Evolutionary conservation across 2,113 vertebrate species (phyloP), one percentile per base, ranked within the genome.

Genomic region (Bucco capensis): DNA sequence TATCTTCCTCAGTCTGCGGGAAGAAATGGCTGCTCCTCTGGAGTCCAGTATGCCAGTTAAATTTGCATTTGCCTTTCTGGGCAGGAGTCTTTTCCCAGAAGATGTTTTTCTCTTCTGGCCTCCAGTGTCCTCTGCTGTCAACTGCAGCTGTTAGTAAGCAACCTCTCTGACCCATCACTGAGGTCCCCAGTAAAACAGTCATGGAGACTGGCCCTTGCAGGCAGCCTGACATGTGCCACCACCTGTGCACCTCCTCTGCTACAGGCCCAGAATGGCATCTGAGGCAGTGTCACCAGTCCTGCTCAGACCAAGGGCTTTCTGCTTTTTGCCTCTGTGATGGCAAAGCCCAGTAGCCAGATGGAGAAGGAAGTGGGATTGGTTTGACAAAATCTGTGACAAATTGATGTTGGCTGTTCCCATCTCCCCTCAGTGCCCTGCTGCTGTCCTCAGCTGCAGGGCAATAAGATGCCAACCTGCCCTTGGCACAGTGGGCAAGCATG

Each of bases 1-100:
- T 0, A 0, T 46, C 37, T 49, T 57, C 65, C 71, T 49, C 5
- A 9, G 23, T 16, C 30, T 8, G 2, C 2, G 0, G 4, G 42
- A 82, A 64, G 49, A 24, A 70, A 58, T 47, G 66, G 22, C 12
- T 7, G 6, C 72, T 92, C 49, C 76, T 71, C 49, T 2, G 3
- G 46, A 54, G 24, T 49, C 27, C 5, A 1, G 24, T 83, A 73
- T 40, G 50, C 42, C 56, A 71, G 10, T 18, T 6, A 6, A 60
- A 75, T 79, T 62, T 67, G 80, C 12, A 88, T 46, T 66, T 83
- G 35, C 42, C 49, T 23, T 37, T 83, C 58, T 61, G 33, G 27
- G 12, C 31, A 79, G 44, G 27, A 42, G 24, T 38, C 11, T 37
- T 49, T 65, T 56, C 25, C 4, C 78, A 72, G 25, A 35, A 54